Base-by-base conservation (phyloP, 92 coral and sea anemone genomes). In the Epizoanthus fatuus region DNA sequence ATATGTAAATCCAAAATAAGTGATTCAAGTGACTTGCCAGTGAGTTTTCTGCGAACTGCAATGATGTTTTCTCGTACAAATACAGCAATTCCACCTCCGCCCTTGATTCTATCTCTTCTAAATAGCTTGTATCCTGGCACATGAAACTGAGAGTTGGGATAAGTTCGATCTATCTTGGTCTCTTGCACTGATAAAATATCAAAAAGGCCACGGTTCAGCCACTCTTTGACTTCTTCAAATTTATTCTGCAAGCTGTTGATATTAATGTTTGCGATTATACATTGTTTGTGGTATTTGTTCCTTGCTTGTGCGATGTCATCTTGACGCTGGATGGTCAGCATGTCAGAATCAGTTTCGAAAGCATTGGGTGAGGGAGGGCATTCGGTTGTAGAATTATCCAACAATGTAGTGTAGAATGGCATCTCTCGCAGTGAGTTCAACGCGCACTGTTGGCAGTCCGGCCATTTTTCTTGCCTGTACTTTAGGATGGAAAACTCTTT, bases 141-240 rank as follows among this genome's bases (percentile, higher is more conserved):
- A 56, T 79, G 53, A 63, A 90, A 90, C 65, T 90, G 84, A 37
- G 86, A 90, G 56, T 85, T 90, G 0, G 79, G 89, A 73, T 70
- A 90, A 6, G 93, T 90, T 17, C 86, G 53, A 55, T 90, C 90
- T 12, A 85, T 85, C 66, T 90, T 90, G 10, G 92, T 84, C 84
- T 89, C 89, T 84, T 89, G 89, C 59, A 89, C 71, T 45, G 81
- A 74, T 29, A 89, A 72, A 58, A 89, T 84, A 62, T 84, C 89
- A n/a, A 89, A 64, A n/a, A 63, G 60, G 8, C 57, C 64, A 35
- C 69, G 59, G 17, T 63, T 40, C 29, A 84, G 86, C 92, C 92
- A 89, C 75, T 89, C 92, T 42, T 77, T 84, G 44, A 89, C 68
- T 56, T 89, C 89, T 8, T 11, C 85, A 53, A 89, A 89, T 60